phyloP scores from a whole-genome alignment of 2,888 invertebrate genomes.

The Cheilosia soror region DNA sequence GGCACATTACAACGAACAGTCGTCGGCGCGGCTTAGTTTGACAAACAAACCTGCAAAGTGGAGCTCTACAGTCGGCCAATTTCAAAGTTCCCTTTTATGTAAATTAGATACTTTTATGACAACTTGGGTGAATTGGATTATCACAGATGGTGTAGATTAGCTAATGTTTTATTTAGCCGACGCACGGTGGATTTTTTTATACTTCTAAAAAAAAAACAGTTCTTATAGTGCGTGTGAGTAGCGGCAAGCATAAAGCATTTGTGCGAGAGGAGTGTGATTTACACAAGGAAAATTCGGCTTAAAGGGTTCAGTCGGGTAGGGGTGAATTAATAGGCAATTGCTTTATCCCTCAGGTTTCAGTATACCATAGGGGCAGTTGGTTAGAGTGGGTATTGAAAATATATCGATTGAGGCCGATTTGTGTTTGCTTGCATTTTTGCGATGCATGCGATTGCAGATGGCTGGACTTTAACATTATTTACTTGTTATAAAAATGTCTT shows the following conservation, averaged over 20 bases:
- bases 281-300: too few species aligned
- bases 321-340: too few species aligned
- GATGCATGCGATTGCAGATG: too few species aligned
- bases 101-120: slow-evolving; percentile 59
- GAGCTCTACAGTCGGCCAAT: slow-evolving; percentile 36
- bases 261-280: too few species aligned
- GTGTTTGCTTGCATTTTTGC: too few species aligned
- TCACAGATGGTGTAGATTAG: slow-evolving; percentile 43
- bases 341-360: too few species aligned
- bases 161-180: slow-evolving; percentile 16
- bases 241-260: neutral
- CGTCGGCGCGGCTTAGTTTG: slow-evolving; percentile 29
- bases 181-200: slow-evolving; percentile 7
- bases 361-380: too few species aligned
- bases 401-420: too few species aligned
- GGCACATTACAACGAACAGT: neutral
- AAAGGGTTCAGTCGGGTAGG: too few species aligned
- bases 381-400: too few species aligned
- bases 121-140: slow-evolving; percentile 30
- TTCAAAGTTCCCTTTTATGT: slow-evolving; percentile 63
- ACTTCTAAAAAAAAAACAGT: neutral
- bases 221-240: slow-evolving; percentile 5
- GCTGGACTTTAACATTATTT: too few species aligned
- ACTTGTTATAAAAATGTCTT: neutral
- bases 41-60: slow-evolving; percentile 56